Percentiles rank a stretch among this genome's conserved stretches.
Conservation (phyloP, 2,113 vertebrate genomes). For the Cottus gobio region DNA sequence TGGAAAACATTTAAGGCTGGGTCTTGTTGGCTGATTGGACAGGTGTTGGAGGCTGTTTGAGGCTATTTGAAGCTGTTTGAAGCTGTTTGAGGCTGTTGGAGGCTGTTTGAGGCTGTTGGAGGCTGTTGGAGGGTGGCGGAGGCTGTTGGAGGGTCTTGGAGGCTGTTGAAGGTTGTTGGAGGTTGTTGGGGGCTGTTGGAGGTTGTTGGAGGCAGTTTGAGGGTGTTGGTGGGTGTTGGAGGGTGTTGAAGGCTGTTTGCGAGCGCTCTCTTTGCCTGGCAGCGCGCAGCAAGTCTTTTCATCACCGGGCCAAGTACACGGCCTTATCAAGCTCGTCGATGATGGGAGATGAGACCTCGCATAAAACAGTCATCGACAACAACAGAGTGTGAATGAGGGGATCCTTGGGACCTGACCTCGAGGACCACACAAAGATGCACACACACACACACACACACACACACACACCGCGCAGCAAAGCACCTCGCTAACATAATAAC, state of each 20-base stretch:
- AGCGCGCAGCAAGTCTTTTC: slow-evolving; percentile 45
- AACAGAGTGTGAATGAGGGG: slow-evolving; percentile 43
- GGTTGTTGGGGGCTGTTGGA: slow-evolving; percentile 16
- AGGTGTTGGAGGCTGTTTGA: slow-evolving; percentile 63
- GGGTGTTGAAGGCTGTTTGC: slow-evolving; percentile 44
- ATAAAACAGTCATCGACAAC: slow-evolving; percentile 46
- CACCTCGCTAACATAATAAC: not conserved
- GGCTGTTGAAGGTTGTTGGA: too few relatives aligned
- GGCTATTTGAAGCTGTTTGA: too few relatives aligned
- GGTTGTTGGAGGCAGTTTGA: too few relatives aligned
- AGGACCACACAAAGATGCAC: slow-evolving; percentile 1
- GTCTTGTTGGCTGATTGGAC: slow-evolving; percentile 59
- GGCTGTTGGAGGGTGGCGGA: not conserved
- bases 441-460: not conserved
- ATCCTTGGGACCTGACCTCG: slow-evolving; percentile 37
- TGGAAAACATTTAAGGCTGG: slow-evolving; percentile 62
- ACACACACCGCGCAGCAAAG: not conserved
- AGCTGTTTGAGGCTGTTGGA: slow-evolving; percentile 42
- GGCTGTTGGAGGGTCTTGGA: slow-evolving; percentile 25
- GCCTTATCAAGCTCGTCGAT: slow-evolving; percentile 46
- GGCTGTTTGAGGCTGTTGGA: too few relatives aligned
- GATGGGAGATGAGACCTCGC: slow-evolving; percentile 42
- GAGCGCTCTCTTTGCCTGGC: slow-evolving; percentile 20
- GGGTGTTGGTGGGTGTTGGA: too few relatives aligned
- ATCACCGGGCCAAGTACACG: slow-evolving; percentile 47